phyloP scores from a whole-genome alignment of 2,888 invertebrate species.

The Acronicta alni region DNA sequence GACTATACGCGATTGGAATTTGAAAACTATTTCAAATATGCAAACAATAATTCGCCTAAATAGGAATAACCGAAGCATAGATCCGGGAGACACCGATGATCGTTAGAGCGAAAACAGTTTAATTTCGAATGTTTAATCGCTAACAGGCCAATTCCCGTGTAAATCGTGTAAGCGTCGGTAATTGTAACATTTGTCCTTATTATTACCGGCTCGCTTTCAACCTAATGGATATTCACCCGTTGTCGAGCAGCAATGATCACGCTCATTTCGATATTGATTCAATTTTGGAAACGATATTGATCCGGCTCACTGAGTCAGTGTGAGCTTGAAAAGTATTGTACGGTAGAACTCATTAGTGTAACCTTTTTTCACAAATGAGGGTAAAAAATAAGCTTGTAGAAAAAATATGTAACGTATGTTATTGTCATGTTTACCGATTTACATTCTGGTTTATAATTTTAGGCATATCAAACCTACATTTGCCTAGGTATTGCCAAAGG shows the following conservation, averaged over 20 bases:
- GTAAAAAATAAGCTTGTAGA: no score
- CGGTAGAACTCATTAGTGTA: slow-evolving; percentile 34
- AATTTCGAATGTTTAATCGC: slow-evolving; percentile 82
- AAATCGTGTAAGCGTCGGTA: slow-evolving; percentile 76
- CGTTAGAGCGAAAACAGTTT: slow-evolving; percentile 80
- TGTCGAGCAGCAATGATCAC: slow-evolving; percentile 55
- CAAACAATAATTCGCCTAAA: slow-evolving; percentile 44
- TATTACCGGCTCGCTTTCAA: slow-evolving; percentile 67
- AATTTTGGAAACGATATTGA: slow-evolving; percentile 50
- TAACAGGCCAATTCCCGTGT: slow-evolving; percentile 74
- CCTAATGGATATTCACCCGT: slow-evolving; percentile 58
- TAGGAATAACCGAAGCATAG: slow-evolving; percentile 43
- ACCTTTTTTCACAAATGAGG: slow-evolving; percentile 20
- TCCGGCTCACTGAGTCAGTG: slow-evolving; percentile 43
- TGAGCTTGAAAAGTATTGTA: slow-evolving; percentile 21
- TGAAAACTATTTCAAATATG: neutral
- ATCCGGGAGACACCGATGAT: slow-evolving; percentile 68
- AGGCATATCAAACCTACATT: no score
- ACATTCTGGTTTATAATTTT: no score
- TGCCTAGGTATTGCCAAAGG: no score
- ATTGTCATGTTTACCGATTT: no score
- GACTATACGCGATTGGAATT: neutral
- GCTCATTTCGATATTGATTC: slow-evolving; percentile 63
- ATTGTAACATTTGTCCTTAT: slow-evolving; percentile 82
- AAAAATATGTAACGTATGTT: no score